These are phyloP conservation scores for Volucella bombylans DNA, from an alignment of 2,888 invertebrate genomes.

Conservation along the genomic window DNA sequence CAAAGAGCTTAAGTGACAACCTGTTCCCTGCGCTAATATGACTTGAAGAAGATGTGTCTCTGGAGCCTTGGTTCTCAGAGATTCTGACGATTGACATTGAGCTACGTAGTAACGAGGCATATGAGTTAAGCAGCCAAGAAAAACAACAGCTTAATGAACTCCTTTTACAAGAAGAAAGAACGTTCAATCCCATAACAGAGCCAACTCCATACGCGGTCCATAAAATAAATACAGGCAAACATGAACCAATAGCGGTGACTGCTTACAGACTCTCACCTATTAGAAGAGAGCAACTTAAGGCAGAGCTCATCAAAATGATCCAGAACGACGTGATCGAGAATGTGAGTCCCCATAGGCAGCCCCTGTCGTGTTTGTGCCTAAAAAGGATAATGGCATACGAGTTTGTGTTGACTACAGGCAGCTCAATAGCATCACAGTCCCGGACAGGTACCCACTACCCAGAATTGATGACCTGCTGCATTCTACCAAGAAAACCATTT, in stretches of 20 bases:
- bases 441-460: constrained; percentile 69
- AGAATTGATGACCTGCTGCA: constrained; percentile 59
- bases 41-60: not conserved
- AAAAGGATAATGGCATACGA: constrained; percentile 76
- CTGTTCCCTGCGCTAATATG: not conserved
- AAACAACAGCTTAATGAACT: not conserved
- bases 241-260: not conserved
- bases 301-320: not conserved
- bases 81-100: not conserved
- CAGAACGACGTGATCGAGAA: too few species aligned
- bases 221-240: not conserved
- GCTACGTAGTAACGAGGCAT: not conserved
- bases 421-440: constrained; percentile 74
- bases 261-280: constrained; percentile 77
- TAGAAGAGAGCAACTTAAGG: constrained; percentile 41
- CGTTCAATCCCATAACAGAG: not conserved
- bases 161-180: not conserved
- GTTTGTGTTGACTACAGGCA: constrained; percentile 79
- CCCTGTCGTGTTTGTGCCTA: constrained; percentile 76
- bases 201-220: not conserved
- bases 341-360: too few species aligned
- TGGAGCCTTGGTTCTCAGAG: constrained; percentile 1
- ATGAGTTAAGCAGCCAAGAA: not conserved
- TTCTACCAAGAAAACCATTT: constrained; percentile 40
- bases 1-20: not conserved